Conservation (phyloP, 1,140 invertebrate genomes). For the Microvelia longipes region DNA sequence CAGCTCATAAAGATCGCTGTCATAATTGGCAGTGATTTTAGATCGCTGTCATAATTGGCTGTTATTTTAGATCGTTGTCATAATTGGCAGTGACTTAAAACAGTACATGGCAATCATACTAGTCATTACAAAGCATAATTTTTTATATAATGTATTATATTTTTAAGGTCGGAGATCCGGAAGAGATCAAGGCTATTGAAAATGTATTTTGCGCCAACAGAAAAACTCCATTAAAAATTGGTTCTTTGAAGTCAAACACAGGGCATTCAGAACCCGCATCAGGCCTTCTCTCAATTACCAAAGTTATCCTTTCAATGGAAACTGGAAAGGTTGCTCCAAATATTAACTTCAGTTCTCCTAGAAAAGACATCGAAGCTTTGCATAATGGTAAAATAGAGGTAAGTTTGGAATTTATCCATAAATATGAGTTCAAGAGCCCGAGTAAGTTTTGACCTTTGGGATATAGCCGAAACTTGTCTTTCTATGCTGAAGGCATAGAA, state of each 20-base stretch:
- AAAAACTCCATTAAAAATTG: constrained; percentile 55
- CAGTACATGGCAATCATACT: too few species aligned
- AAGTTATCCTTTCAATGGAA: constrained; percentile 57
- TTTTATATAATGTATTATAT: too few species aligned
- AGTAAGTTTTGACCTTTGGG: too few species aligned
- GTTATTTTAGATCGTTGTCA: too few species aligned
- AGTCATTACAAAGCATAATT: too few species aligned
- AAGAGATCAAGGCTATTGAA: constrained; percentile 75
- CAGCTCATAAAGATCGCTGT: too few species aligned
- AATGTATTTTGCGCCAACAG: constrained; percentile 58
- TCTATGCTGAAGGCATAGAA: too few species aligned
- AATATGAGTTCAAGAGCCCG: not conserved
- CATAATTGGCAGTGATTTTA: too few species aligned
- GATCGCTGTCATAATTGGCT: too few species aligned
- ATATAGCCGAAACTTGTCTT: not conserved
- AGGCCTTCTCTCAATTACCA: constrained; percentile 67
- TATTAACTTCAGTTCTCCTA: constrained; percentile 50
- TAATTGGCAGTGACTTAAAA: too few species aligned
- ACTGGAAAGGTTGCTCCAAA: constrained; percentile 50
- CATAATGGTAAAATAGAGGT: constrained; percentile 42
- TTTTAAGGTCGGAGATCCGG: constrained; percentile 56
- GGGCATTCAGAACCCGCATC: constrained; percentile 85
- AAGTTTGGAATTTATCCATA: constrained; percentile 6
- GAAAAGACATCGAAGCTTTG: constrained; percentile 47
- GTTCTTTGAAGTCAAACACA: constrained; percentile 84